Evolutionary conservation across 2,797 vertebrate species (phyloP).

Genomic region (Cynopterus sphinx): DNA sequence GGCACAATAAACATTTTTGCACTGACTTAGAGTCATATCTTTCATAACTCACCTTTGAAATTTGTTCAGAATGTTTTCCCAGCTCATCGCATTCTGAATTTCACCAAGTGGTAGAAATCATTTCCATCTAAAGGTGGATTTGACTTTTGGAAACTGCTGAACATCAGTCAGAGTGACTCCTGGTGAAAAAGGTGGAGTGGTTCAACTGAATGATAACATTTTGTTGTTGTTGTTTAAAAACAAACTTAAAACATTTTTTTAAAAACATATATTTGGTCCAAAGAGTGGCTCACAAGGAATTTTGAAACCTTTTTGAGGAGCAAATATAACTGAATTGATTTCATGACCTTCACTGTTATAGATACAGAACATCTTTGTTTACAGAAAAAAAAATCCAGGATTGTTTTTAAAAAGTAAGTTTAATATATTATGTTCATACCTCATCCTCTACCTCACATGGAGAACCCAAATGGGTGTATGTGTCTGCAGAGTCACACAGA

Average conservation of each 20-base stretch:
- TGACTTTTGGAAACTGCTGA: not conserved
- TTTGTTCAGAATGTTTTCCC: not conserved
- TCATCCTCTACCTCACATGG: not conserved
- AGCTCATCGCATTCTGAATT: not conserved
- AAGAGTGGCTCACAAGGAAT: not conserved
- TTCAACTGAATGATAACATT: not conserved
- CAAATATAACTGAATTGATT: not conserved
- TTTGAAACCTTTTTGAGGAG: not conserved
- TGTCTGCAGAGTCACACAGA: not conserved
- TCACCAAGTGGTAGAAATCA: not conserved
- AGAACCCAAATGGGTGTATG: not conserved
- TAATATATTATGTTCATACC: not conserved
- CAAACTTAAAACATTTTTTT: not conserved
- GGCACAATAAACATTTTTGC: not conserved
- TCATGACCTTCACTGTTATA: not conserved
- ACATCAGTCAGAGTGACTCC: not conserved
- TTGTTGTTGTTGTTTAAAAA: not conserved
- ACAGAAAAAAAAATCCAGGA: not conserved
- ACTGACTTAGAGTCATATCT: not conserved
- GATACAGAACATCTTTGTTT: not conserved
- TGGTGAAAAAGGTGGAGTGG: not conserved
- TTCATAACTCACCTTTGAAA: not conserved
- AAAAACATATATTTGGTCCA: not conserved
- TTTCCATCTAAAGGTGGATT: not conserved
- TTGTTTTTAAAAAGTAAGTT: not conserved